Evolutionary conservation across 2,797 vertebrate genomes (phyloP), one percentile per base, ranked within the genome.

Genomic region (Periophthalmus magnuspinnatus): DNA sequence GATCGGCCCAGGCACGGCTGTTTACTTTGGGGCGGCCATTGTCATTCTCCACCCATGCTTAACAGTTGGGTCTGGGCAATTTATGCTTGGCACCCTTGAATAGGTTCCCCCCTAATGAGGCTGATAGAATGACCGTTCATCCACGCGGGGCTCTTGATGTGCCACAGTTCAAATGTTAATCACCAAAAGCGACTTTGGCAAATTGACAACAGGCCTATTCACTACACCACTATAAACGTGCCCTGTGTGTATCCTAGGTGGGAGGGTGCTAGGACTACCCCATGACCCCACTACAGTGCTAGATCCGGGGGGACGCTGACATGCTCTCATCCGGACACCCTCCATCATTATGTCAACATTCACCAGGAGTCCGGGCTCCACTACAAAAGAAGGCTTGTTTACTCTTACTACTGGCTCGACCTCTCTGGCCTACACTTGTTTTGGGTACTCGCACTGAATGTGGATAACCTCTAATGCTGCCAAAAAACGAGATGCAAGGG

Each of bases 131-230:
- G 89, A 86, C 89, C 87, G 88, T 91, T 93, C 88, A 90, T 91
- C 89, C 86, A 87, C 86, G 81, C 84, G 88, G 86, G 88, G 81
- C 84, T 87, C 89, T 91, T 89, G 84, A 88, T 90, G 86, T 85
- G 84, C 82, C 81, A 81, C 85, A 84, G 90, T 92, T 93, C 91
- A 93, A 91, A 93, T 93, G 93, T 92, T 93, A 92, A 93, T 93
- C 89, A 87, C 88, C 85, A 81, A 9, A 62, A 86, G 89, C 86
- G 88, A 88, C 88, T 91, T 90, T 92, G 91, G 90, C 90, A 91
- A 90, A 89, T 90, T 92, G 90, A 91, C 89, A 92, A 57, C 85
- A 83, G 87, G 85, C 79, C 80, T 79, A 88, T 89, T 91, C 86
- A 92, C 81, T 72, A 74, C 84, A 36, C 71, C 84, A 83, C 82